Evolutionary conservation across 2,113 vertebrate species (phyloP).

Genomic region (Megaceryle maxima): DNA sequence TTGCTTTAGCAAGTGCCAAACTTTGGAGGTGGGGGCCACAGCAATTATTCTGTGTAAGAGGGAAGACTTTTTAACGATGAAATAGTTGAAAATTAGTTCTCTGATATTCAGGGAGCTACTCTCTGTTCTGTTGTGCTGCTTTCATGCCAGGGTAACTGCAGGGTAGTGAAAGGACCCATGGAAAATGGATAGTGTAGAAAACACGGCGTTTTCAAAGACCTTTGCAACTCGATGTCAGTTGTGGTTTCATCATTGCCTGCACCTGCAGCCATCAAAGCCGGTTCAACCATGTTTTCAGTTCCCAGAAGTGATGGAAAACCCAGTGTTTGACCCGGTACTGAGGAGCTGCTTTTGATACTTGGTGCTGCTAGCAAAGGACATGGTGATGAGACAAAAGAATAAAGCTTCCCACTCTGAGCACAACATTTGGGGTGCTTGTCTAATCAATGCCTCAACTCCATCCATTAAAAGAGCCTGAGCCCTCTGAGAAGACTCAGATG

Average conservation of each 20-base stretch:
- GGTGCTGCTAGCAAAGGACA: neutral
- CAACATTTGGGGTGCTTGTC: neutral
- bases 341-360: neutral
- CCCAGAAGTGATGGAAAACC: conserved; percentile 8
- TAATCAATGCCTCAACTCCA: neutral
- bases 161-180: neutral
- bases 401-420: neutral
- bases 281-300: neutral
- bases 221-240: conserved; percentile 3
- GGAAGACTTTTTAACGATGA: neutral
- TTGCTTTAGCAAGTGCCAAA: neutral
- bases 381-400: neutral
- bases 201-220: neutral
- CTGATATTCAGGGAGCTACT: neutral
- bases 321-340: neutral
- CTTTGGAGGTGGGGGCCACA: neutral
- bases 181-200: neutral
- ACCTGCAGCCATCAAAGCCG: conserved; percentile 6
- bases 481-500: neutral
- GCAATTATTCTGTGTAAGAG: too few relatives aligned
- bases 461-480: neutral
- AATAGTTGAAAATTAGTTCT: neutral
- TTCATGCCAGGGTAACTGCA: neutral
- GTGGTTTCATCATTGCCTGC: neutral
- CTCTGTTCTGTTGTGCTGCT: neutral